Conservation (phyloP, 2,113 vertebrate species). For the Erinaceus europaeus region DNA sequence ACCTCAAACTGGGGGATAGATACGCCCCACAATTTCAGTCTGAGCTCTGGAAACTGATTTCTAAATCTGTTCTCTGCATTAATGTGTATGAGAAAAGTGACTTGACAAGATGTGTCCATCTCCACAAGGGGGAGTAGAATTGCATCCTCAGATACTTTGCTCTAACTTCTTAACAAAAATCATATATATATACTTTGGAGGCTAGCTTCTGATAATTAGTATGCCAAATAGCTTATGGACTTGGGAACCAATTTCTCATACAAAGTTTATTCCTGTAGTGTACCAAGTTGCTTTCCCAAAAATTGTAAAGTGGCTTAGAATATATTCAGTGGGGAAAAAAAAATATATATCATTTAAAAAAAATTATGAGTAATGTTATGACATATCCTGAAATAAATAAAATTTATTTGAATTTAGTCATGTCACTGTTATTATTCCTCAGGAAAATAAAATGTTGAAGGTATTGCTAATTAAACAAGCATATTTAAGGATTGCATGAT, state of each 20-base stretch:
- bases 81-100: background rate
- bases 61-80: background rate
- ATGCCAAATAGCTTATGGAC: background rate
- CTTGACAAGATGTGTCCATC: background rate
- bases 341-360: background rate
- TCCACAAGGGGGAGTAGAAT: too few relatives aligned
- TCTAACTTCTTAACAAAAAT: background rate
- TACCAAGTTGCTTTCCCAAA: constrained; percentile 16
- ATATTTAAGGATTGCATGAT: background rate
- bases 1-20: background rate
- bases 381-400: background rate
- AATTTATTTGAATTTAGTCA: background rate
- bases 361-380: background rate
- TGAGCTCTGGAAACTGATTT: background rate
- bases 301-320: too few relatives aligned
- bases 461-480: background rate
- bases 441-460: background rate
- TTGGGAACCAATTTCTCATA: too few relatives aligned
- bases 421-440: background rate
- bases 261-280: too few relatives aligned
- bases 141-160: background rate
- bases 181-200: background rate
- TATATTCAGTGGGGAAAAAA: too few relatives aligned
- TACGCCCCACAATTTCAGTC: background rate
- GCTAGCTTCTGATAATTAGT: background rate